Conservation (phyloP, 2,888 invertebrate genomes). For the Rhingia rostrata region DNA sequence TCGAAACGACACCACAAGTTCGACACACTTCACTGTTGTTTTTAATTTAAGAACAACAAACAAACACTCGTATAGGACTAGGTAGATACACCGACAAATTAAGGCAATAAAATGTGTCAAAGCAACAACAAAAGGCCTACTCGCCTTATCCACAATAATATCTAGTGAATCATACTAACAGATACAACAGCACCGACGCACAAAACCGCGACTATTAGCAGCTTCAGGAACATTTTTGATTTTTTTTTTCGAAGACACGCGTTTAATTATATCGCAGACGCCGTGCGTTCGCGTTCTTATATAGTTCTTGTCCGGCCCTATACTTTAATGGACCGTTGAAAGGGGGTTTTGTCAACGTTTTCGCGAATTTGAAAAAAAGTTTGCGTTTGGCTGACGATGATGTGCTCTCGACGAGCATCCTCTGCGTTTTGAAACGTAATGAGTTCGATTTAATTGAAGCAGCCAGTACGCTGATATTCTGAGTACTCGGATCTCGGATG, state of each 20-base stretch:
- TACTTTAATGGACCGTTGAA: slow-evolving; percentile 19
- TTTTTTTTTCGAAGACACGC: slow-evolving; percentile 1
- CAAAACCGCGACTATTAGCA: slow-evolving; percentile 64
- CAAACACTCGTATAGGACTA: slow-evolving; percentile 12
- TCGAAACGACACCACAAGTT: slow-evolving; percentile 56
- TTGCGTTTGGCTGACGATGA: slow-evolving; percentile 46
- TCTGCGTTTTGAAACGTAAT: slow-evolving; percentile 77
- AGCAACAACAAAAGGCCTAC: slow-evolving; percentile 40
- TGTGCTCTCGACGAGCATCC: slow-evolving; percentile 76
- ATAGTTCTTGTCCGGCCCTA: slow-evolving; percentile 7
- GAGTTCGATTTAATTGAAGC: slow-evolving; percentile 77
- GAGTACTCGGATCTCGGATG: slow-evolving; percentile 21
- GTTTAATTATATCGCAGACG: slow-evolving; percentile 64
- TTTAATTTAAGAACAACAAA: slow-evolving; percentile 51
- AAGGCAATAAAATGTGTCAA: slow-evolving; percentile 55
- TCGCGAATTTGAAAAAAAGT: slow-evolving; percentile 45
- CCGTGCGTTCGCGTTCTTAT: slow-evolving; percentile 15
- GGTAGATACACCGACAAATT: slow-evolving; percentile 14
- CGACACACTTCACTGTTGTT: slow-evolving; percentile 51
- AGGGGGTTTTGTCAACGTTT: slow-evolving; percentile 45
- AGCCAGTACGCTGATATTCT: slow-evolving; percentile 67
- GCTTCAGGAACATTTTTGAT: slow-evolving; percentile 53
- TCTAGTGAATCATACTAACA: slow-evolving; percentile 73
- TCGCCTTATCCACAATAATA: slow-evolving; percentile 48
- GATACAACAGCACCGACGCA: slow-evolving; percentile 64